These are phyloP conservation scores for Glaucopsyche alexis DNA, from an alignment of 2,888 invertebrate genomes.

Conservation along the genomic window DNA sequence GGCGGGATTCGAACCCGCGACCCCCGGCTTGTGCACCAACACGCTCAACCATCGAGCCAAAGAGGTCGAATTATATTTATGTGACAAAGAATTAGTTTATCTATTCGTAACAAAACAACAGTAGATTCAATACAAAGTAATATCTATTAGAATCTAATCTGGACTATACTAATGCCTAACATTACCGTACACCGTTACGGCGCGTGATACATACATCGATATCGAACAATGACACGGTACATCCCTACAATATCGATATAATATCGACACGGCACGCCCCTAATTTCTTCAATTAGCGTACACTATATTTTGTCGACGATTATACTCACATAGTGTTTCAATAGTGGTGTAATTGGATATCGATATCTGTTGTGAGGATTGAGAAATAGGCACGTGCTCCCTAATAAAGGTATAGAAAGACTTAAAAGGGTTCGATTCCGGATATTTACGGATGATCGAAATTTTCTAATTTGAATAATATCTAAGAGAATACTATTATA, in stretches of 20 bases:
- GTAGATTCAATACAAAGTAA: background rate
- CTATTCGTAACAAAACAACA: background rate
- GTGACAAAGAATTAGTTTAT: no score
- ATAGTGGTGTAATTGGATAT: constrained; percentile 19
- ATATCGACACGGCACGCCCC: constrained; percentile 32
- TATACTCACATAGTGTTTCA: background rate
- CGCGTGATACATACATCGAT: background rate
- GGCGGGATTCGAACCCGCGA: no score
- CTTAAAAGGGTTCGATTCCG: no score
- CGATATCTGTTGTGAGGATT: constrained; percentile 3
- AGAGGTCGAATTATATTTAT: no score
- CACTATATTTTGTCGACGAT: constrained; percentile 38
- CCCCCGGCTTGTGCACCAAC: no score
- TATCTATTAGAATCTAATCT: background rate
- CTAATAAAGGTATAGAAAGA: background rate
- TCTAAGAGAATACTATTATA: no score
- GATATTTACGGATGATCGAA: no score
- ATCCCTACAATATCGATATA: constrained; percentile 5
- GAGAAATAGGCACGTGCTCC: constrained; percentile 15
- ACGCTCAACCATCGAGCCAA: no score
- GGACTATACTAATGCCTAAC: background rate
- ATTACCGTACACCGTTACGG: constrained; percentile 2
- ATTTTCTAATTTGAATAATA: no score
- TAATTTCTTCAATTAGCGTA: constrained; percentile 40
- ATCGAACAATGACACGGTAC: background rate